Evolutionary conservation across 2,113 vertebrate species (phyloP), one percentile per base, ranked within the genome.

Genomic region (Plectropomus leopardus): DNA sequence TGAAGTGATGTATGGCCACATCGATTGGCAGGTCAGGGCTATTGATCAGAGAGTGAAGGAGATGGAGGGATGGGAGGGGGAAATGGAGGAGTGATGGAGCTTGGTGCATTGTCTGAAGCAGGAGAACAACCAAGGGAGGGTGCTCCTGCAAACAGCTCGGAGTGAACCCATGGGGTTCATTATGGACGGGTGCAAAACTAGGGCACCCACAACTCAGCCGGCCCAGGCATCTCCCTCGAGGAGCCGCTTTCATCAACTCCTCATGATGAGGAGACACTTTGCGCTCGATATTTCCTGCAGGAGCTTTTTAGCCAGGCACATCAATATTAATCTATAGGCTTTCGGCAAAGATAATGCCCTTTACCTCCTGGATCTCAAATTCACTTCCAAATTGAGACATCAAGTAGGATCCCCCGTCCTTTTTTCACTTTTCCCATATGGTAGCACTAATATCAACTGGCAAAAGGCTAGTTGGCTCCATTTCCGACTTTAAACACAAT

Each of bases 1-100:
- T 92, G 84, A 92, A 93, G 92, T 93, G 90, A 94, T 95, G 92
- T 94, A 88, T 80, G 90, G 87, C 81, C 42, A 13, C 85, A 95
- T 94, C 48, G 93, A 94, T 94, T 70, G 47, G 13, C n/a, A 72
- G 86, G 80, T 80, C 81, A 13, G 45, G 67, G 82, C n/a, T 94
- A 95, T 95, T 90, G 93, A 95, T 93, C 90, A 91, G 81, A 69
- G 77, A 66, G 76, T 51, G 53, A 72, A 65, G 82, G 78, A 78
- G 71, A 81, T 76, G 67, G 65, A 72, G 71, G 78, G 66, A 63
- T 40, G 36, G 36, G 36, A 78, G 64, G 71, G 23, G 14, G 19
- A 65, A 42, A 47, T 53, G 65, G 63, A 64, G 79, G 59, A 48
- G 28, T 75, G 78, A 86, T 66, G 68, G 45, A 59, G 73, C 36